These are phyloP conservation scores for Craseonycteris thonglongyai DNA, from an alignment of 2,113 vertebrate genomes.

Conservation along the genomic window DNA sequence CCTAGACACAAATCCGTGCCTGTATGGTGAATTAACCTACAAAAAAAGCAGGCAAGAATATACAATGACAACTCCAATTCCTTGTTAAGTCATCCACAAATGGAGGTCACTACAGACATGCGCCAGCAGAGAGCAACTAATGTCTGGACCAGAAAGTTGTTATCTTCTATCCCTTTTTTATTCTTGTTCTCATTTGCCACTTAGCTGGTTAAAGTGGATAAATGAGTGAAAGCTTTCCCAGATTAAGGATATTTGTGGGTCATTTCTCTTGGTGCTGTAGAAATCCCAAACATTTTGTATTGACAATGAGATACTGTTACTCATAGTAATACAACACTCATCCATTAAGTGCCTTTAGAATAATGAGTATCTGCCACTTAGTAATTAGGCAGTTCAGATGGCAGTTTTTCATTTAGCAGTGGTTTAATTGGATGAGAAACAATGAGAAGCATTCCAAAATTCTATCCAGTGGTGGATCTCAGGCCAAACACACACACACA, in stretches of 20 bases:
- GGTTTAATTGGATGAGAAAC: not conserved
- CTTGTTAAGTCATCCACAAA: not conserved
- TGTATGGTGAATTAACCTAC: no score
- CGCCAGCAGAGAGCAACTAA: not conserved
- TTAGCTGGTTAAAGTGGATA: not conserved
- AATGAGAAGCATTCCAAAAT: not conserved
- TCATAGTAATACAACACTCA: not conserved
- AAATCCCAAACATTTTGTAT: not conserved
- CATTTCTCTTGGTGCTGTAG: not conserved
- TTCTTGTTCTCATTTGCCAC: not conserved
- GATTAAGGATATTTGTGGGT: not conserved
- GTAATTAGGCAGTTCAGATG: not conserved
- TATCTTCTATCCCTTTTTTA: not conserved
- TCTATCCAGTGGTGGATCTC: not conserved
- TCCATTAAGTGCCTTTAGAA: not conserved
- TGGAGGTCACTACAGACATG: not conserved
- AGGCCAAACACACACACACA: not conserved
- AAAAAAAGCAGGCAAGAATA: no score
- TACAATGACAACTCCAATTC: not conserved
- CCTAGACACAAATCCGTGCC: no score
- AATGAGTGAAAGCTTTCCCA: not conserved
- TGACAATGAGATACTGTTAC: not conserved
- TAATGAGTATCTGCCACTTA: not conserved
- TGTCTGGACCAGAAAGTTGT: not conserved
- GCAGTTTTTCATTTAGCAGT: not conserved